These are phyloP conservation scores for Clamator glandarius DNA, from an alignment of 2,797 vertebrate genomes.

Conservation along the genomic window DNA sequence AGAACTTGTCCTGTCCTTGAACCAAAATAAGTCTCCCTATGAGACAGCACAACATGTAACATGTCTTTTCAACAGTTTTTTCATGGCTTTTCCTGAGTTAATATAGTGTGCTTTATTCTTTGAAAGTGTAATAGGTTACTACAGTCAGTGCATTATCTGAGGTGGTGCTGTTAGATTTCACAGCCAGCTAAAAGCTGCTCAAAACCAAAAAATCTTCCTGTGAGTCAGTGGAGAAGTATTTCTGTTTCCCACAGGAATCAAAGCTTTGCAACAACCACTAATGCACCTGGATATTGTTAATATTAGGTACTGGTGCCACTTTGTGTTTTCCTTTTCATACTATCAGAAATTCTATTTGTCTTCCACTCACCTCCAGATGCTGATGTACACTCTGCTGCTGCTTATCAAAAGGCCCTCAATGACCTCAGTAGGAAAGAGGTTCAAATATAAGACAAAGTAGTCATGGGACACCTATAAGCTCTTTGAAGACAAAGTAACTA, in stretches of 20 bases:
- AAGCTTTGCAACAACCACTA: not conserved
- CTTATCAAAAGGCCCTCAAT: not conserved
- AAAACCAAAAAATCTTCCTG: not conserved
- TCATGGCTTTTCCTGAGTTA: not conserved
- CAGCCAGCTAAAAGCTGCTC: not conserved
- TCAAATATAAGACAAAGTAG: not conserved
- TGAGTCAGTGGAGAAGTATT: not conserved
- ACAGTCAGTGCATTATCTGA: not conserved
- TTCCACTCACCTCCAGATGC: not conserved
- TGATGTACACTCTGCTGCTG: not conserved
- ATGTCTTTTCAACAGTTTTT: not conserved
- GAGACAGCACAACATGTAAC: not conserved
- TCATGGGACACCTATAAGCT: not conserved
- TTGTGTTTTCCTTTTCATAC: not conserved
- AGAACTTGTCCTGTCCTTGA: fast-evolving
- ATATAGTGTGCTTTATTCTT: not conserved
- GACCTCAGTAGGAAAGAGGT: not conserved
- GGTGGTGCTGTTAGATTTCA: not conserved
- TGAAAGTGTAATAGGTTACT: not conserved
- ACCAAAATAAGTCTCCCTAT: not conserved
- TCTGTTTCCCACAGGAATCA: not conserved
- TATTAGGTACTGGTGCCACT: not conserved
- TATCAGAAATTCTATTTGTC: not conserved
- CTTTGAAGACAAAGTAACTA: not conserved
- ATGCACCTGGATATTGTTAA: not conserved